Evolutionary conservation across 2,888 invertebrate species (phyloP), one percentile per base, ranked within the genome.

Genomic region (Fragum fragum): DNA sequence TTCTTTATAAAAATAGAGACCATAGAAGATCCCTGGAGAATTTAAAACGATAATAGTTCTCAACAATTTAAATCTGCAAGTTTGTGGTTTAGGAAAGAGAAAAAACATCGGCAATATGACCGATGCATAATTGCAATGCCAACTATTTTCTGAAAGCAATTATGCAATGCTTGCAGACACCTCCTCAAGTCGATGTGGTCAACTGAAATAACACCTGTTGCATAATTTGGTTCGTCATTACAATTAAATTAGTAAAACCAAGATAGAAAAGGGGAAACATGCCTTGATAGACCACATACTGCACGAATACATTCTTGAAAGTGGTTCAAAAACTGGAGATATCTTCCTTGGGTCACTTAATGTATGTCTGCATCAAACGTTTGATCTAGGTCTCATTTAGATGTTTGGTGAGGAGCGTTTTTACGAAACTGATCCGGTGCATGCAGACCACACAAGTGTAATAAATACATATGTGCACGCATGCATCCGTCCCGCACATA

Each of bases 401-500:
- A 63, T 61, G 28, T 61, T 61, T 29, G 28, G 61, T 61, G 32
- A 63, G 32, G 32, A 63, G 63, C 36, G 14, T 63, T 61, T 63
- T 32, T 63, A 9, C 28, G 63, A 63, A 63, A 32, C n/a, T 36
- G 32, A 63, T 63, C 63, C 63, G 63, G 63, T 36, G 63, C 63
- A 63, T 26, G 21, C 14, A 36, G 63, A 63, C 63, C 63, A 63
- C 63, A 63, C 63, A 63, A 14, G 36, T 29, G 63, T 32, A 63
- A 63, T 32, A 63, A 63, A 63, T 63, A 63, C 63, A 36, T 63
- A 63, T 57, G 63, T 63, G 63, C 63, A 63, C 18, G 63, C 63
- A 63, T 63, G 63, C 63, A 63, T 63, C 63, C 63, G 63, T 36
- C 63, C 36, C 36, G 63, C 36, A 63, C 63, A 63, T 63, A 36